Percentiles rank a stretch among this genome's conserved stretches.
phyloP scores from a whole-genome alignment of 2,797 vertebrate genomes.

The Urosaurus nigricauda region DNA sequence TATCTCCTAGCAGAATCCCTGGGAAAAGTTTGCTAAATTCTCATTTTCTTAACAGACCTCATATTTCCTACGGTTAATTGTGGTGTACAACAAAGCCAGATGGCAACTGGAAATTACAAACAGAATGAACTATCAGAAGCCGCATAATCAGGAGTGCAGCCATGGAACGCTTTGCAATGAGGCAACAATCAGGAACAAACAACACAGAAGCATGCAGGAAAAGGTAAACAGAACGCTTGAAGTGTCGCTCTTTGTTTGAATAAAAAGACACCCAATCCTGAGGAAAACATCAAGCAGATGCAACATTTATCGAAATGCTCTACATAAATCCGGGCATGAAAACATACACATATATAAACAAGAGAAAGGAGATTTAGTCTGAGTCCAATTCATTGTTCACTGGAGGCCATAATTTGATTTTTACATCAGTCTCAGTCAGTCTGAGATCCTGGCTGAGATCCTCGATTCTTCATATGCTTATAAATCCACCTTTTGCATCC shows the following conservation, averaged over 20 bases:
- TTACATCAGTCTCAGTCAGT: not conserved
- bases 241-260: not conserved
- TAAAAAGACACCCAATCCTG: not conserved
- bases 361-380: not conserved
- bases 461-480: no score
- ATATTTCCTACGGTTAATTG: constrained; percentile 35
- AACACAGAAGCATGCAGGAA: not conserved
- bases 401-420: not conserved
- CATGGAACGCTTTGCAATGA: constrained; percentile 22
- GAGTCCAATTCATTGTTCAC: not conserved
- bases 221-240: constrained; percentile 37
- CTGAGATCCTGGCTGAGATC: no score
- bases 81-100: constrained; percentile 42
- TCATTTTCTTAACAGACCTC: constrained; percentile 2
- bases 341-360: constrained; percentile 11
- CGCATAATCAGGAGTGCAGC: constrained; percentile 16
- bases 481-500: no score
- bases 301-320: constrained; percentile 18
- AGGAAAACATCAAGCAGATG: constrained; percentile 14
- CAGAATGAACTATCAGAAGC: constrained; percentile 41
- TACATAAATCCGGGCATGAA: constrained; percentile 13
- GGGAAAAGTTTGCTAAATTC: constrained; percentile 6
- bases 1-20: not conserved
- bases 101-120: constrained; percentile 45
- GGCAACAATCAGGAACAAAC: constrained; percentile 35